Percentiles rank a stretch among this genome's conserved stretches.
Conservation (phyloP, 2,113 vertebrate genomes). For the Meriones unguiculatus region DNA sequence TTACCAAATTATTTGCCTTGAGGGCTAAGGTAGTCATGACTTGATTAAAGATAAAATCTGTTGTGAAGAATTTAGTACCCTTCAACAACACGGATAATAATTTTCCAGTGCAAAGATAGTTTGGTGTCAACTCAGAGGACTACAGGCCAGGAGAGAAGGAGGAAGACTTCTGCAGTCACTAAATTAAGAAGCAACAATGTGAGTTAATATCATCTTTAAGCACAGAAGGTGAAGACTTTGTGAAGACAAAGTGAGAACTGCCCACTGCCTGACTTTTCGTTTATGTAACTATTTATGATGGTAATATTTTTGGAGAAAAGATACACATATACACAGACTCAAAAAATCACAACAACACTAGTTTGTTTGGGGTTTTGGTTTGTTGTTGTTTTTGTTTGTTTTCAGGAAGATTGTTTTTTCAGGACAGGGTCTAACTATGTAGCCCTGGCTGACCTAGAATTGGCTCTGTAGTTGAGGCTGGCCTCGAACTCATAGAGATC, state of each 20-base stretch:
- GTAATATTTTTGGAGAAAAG: constrained; percentile 18
- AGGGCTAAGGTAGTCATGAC: background rate
- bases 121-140: background rate
- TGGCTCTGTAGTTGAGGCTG: background rate
- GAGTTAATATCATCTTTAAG: background rate
- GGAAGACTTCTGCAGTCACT: background rate
- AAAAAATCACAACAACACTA: background rate
- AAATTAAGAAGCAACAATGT: background rate
- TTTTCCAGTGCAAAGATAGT: background rate
- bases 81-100: background rate
- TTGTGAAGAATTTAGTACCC: background rate
- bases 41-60: background rate
- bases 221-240: background rate
- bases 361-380: background rate
- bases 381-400: background rate
- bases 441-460: background rate
- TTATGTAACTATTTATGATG: background rate
- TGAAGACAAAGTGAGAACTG: background rate
- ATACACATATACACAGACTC: background rate
- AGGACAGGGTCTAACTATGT: background rate
- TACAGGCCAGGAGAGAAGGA: background rate
- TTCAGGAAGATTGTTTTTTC: background rate
- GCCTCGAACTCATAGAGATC: background rate
- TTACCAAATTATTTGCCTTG: background rate
- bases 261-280: background rate